These are phyloP conservation scores for Stichopus chloronotus DNA, from an alignment of 35 echinoderm and acorn worm species.

Conservation along the genomic window DNA sequence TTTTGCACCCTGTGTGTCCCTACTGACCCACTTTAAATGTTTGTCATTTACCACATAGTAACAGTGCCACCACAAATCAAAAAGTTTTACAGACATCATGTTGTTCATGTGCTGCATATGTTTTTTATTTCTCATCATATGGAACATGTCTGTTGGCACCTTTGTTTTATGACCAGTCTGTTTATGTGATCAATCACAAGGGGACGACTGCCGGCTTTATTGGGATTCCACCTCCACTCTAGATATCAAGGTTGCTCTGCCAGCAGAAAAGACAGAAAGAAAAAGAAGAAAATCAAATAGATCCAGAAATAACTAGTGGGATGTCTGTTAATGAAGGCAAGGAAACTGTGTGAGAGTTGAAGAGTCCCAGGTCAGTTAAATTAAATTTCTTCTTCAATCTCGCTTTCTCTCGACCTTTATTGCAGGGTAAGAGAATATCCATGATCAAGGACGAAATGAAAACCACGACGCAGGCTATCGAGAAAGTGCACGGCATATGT, in stretches of 20 bases:
- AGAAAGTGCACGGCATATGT: constrained; percentile 89
- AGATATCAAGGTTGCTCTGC: background rate
- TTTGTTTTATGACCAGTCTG: background rate
- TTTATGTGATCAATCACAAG: background rate
- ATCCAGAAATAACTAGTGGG: background rate
- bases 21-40: background rate
- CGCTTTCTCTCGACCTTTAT: background rate
- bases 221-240: background rate
- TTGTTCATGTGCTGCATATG: background rate
- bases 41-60: background rate
- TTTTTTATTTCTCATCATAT: background rate
- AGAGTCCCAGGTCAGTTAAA: background rate
- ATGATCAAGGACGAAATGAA: constrained; percentile 97
- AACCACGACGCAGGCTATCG: constrained; percentile 80
- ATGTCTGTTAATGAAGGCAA: background rate
- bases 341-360: background rate
- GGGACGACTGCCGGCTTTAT: background rate
- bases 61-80: background rate
- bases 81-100: background rate
- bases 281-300: background rate
- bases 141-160: constrained; percentile 3
- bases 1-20: background rate
- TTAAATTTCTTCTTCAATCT: too few species aligned
- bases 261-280: background rate
- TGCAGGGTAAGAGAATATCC: constrained; percentile 81